These are phyloP conservation scores for Hirundo rustica DNA, from an alignment of 2,797 vertebrate species.

Conservation along the genomic window DNA sequence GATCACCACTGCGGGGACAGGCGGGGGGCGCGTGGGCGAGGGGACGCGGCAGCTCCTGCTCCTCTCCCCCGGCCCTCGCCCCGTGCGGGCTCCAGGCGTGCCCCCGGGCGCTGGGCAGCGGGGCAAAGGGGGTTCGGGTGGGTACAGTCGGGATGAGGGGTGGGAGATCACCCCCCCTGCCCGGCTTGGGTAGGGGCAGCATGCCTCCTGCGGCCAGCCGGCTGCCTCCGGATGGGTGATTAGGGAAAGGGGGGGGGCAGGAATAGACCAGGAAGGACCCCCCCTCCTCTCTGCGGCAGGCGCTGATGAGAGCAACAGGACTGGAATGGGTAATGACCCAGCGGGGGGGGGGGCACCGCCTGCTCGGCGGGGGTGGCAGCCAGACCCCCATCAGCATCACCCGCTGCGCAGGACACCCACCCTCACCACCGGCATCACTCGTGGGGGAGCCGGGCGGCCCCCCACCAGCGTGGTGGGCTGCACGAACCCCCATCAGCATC, in stretches of 20 bases:
- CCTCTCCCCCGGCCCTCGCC: neutral
- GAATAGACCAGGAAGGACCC: constrained; percentile 45
- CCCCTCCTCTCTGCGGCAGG: constrained; percentile 47
- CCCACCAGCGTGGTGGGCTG: neutral
- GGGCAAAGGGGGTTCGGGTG: neutral
- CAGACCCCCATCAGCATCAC: constrained; percentile 8
- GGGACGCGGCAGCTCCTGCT: neutral
- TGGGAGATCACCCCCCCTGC: neutral
- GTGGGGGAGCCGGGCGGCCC: neutral
- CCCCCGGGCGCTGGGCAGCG: neutral
- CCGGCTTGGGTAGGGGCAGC: neutral
- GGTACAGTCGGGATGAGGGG: neutral
- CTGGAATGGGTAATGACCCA: constrained; percentile 64
- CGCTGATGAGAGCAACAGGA: constrained; percentile 62
- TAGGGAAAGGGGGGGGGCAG: constrained; percentile 8
- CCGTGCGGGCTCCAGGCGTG: neutral
- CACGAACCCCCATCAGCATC: neutral
- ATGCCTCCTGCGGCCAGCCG: neutral
- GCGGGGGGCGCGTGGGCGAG: constrained; percentile 42
- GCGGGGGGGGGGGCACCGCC: constrained; percentile 13
- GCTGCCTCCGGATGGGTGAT: neutral
- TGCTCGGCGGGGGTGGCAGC: constrained; percentile 22
- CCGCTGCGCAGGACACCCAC: neutral
- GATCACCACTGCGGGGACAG: constrained; percentile 90
- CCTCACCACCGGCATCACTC: neutral